A percentile compares a stretch with the other conserved stretches of the same genome.
Evolutionary conservation across 2,797 vertebrate species (phyloP).

Genomic region (Neosilurus mollespiculum): DNA sequence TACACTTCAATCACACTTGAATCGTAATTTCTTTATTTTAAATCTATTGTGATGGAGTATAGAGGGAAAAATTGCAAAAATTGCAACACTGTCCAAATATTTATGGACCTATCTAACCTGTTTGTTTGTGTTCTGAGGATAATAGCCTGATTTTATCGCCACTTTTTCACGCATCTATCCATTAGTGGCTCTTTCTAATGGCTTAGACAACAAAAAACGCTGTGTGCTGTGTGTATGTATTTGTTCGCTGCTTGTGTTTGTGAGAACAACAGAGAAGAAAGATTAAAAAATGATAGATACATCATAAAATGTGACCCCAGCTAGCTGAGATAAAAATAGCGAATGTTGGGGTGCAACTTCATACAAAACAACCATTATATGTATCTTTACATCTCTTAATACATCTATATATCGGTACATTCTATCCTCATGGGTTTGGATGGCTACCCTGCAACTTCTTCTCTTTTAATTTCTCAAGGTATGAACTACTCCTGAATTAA

Average conservation of each 20-base stretch:
- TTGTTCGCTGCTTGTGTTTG: not conserved
- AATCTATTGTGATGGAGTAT: too few relatives aligned
- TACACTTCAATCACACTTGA: too few relatives aligned
- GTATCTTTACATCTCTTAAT: too few relatives aligned
- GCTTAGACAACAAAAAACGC: not conserved
- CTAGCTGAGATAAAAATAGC: not conserved
- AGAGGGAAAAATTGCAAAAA: too few relatives aligned
- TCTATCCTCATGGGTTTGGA: not conserved
- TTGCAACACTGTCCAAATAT: too few relatives aligned
- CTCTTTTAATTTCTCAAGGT: not conserved
- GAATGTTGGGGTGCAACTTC: not conserved
- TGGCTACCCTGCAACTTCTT: not conserved
- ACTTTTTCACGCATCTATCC: not conserved
- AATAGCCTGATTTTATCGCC: not conserved
- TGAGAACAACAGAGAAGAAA: not conserved
- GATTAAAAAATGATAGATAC: not conserved
- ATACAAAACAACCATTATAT: not conserved
- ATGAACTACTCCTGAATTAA: not conserved
- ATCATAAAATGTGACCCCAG: not conserved
- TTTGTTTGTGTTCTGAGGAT: too few relatives aligned
- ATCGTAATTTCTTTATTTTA: too few relatives aligned
- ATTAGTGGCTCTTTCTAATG: not conserved
- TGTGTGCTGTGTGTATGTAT: not conserved
- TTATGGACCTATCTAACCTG: too few relatives aligned
- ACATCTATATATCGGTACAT: not conserved